phyloP scores from a whole-genome alignment of 2,113 vertebrate species.

The Calonectris borealis region DNA sequence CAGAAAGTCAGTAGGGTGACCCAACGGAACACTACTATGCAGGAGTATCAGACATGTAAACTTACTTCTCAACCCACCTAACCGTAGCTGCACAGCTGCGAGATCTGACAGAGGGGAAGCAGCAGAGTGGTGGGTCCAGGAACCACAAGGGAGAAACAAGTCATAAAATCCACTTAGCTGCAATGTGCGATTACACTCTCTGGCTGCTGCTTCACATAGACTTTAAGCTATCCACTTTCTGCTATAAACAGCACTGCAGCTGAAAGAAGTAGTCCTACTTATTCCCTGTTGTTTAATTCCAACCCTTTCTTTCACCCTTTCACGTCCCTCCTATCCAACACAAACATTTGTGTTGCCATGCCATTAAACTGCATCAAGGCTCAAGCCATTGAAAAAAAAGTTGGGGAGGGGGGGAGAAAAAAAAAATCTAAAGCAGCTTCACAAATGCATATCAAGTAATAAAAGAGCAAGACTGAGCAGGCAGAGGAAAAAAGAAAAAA shows the following conservation, averaged over 20 bases:
- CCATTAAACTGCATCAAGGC: not conserved
- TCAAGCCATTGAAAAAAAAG: not conserved
- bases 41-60: not conserved
- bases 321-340: not conserved
- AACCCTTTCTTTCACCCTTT: not conserved
- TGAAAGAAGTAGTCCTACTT: not conserved
- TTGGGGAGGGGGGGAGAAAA: no score
- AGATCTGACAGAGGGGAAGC: not conserved
- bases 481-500: not conserved
- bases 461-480: not conserved
- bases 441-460: not conserved
- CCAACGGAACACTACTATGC: fast-evolving
- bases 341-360: not conserved
- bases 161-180: not conserved
- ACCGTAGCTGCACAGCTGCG: not conserved
- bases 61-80: not conserved
- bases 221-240: not conserved
- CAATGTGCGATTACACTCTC: not conserved
- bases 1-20: not conserved
- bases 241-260: not conserved
- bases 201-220: not conserved
- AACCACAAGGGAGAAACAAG: not conserved
- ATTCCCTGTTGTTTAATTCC: not conserved
- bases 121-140: not conserved
- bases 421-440: not conserved